Percentiles rank a stretch among this genome's conserved stretches.
phyloP scores from a whole-genome alignment of 2,888 invertebrate species.

The Hermaeophaga mercurialis region DNA sequence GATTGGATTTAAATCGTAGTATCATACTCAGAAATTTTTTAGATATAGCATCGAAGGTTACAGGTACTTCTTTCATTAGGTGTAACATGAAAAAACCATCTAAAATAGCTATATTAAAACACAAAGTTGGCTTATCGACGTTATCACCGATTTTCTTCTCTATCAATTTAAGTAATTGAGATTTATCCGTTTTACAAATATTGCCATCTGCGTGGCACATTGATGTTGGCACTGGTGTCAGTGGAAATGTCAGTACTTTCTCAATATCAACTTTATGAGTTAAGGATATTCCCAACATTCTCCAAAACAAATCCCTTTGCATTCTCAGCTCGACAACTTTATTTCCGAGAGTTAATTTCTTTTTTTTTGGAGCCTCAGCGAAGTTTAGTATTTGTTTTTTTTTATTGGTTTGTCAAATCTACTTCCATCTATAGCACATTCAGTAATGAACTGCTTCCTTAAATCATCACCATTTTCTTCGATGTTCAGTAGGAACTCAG shows the following conservation, averaged over 20 bases:
- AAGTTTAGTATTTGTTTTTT: constrained; percentile 31
- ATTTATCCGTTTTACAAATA: constrained; percentile 27
- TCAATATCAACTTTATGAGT: constrained; percentile 34
- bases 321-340: constrained; percentile 36
- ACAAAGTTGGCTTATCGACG: constrained; percentile 15
- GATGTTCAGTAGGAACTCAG: constrained; percentile 40
- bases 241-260: constrained; percentile 33
- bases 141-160: constrained; percentile 17
- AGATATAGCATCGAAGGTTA: constrained; percentile 30
- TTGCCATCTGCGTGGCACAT: constrained; percentile 26
- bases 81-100: constrained; percentile 35
- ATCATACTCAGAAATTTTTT: constrained; percentile 29
- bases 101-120: constrained; percentile 30
- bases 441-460: constrained; percentile 30
- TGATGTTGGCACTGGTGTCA: constrained; percentile 31
- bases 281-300: constrained; percentile 32
- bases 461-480: constrained; percentile 33
- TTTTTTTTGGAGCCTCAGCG: constrained; percentile 31
- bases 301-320: constrained; percentile 38
- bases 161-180: constrained; percentile 19
- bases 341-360: constrained; percentile 28
- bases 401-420: neutral
- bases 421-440: constrained; percentile 27
- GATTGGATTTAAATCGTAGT: constrained; percentile 16
- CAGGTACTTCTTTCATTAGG: constrained; percentile 28